Conservation (phyloP, 2,113 vertebrate species). For the Cromileptes altivelis region DNA sequence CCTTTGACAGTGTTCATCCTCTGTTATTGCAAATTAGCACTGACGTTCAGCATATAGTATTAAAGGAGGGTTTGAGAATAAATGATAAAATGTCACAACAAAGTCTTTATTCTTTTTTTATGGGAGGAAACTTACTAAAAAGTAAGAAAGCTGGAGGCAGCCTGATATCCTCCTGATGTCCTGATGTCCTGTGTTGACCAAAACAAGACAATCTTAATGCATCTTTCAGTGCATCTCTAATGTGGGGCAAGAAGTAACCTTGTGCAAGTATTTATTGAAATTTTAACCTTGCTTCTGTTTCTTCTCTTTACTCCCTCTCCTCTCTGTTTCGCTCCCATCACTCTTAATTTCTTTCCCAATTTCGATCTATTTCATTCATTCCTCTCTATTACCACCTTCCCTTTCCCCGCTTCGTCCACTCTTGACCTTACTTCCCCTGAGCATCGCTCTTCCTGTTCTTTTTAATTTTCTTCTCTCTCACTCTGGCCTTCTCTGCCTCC, state of each 20-base stretch:
- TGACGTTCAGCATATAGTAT: too few relatives aligned
- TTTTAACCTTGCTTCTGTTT: constrained; percentile 16
- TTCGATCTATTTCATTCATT: constrained; percentile 17
- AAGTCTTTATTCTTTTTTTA: neutral
- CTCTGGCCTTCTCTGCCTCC: constrained; percentile 22
- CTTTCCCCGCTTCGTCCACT: neutral
- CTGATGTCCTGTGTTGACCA: neutral
- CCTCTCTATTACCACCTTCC: constrained; percentile 13
- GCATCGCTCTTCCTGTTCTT: constrained; percentile 16
- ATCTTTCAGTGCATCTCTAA: neutral
- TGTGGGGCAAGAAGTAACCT: neutral
- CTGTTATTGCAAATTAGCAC: too few relatives aligned
- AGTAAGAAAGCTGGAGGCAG: neutral
- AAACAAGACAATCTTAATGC: neutral
- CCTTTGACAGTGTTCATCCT: too few relatives aligned
- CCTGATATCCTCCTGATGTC: neutral
- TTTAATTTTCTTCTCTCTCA: constrained; percentile 44
- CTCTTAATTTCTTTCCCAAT: constrained; percentile 25
- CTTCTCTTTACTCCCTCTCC: neutral
- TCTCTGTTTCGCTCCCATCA: constrained; percentile 8
- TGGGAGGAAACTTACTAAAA: neutral
- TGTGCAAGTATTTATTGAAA: neutral
- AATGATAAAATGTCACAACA: neutral
- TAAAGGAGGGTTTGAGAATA: too few relatives aligned
- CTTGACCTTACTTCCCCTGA: constrained; percentile 38